Percentiles rank a stretch among this genome's conserved stretches.
phyloP scores from a whole-genome alignment of 2,113 vertebrate species.

The Burhinus bistriatus region DNA sequence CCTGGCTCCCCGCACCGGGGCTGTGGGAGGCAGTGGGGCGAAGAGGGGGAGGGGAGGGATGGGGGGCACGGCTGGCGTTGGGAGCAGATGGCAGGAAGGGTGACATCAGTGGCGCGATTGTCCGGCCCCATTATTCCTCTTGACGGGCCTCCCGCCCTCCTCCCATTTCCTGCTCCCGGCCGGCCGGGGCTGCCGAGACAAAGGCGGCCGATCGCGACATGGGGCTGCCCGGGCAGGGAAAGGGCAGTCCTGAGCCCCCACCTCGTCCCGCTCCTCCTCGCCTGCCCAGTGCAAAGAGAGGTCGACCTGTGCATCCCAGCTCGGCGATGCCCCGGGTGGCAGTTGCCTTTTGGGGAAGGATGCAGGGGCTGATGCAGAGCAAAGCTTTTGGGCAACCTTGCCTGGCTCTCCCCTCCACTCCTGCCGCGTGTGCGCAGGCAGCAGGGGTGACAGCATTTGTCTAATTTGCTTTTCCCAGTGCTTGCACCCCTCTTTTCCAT shows the following conservation, averaged over 20 bases:
- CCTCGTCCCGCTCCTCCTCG: background rate
- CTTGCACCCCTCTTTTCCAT: background rate
- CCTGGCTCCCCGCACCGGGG: background rate
- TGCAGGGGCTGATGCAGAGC: background rate
- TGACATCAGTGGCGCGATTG: conserved; percentile 66
- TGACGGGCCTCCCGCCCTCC: conserved; percentile 58
- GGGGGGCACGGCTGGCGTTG: background rate
- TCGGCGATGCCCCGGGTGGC: rapidly evolving
- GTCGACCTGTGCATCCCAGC: rapidly evolving
- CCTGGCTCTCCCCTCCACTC: rapidly evolving
- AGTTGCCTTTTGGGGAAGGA: rapidly evolving
- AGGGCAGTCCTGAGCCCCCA: background rate
- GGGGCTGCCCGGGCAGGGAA: background rate
- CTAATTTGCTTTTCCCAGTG: background rate
- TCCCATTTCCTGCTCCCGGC: conserved; percentile 56
- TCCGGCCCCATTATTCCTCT: conserved; percentile 65
- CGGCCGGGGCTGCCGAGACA: background rate
- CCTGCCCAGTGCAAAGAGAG: background rate
- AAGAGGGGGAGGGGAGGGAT: background rate
- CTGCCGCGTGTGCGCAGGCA: background rate
- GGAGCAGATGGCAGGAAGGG: conserved; percentile 73
- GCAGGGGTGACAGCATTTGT: background rate
- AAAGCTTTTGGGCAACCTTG: background rate
- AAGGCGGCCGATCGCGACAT: background rate
- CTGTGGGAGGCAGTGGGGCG: background rate